Percentiles rank a stretch among this genome's conserved stretches.
Conservation (phyloP, 2,888 invertebrate species). For the Pachydiplax longipennis region DNA sequence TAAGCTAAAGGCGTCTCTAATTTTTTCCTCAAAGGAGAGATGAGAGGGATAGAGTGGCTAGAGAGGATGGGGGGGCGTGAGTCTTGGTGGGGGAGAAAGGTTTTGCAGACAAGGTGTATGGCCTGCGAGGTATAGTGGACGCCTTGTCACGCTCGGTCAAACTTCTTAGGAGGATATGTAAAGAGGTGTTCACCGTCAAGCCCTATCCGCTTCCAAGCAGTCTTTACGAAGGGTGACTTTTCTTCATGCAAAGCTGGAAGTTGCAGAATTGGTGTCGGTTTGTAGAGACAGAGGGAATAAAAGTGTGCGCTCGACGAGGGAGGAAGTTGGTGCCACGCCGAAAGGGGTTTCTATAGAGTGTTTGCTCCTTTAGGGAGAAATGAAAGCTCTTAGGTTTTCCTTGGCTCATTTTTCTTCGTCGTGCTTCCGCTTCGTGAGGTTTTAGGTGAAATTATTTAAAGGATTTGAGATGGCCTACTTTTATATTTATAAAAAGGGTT, state of each 20-base stretch:
- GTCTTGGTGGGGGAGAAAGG: background rate
- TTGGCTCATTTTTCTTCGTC: background rate
- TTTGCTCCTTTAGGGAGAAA: background rate
- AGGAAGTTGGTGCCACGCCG: background rate
- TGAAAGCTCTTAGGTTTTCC: no score
- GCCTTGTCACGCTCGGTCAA: conserved; percentile 25
- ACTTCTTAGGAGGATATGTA: background rate
- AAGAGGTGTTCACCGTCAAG: background rate
- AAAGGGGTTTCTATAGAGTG: background rate
- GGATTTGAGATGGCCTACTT: no score
- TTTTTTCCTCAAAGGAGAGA: background rate
- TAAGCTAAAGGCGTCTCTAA: background rate
- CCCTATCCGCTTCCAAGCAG: background rate
- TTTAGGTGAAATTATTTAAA: no score
- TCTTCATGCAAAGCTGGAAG: background rate
- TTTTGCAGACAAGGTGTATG: background rate
- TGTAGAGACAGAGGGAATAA: background rate
- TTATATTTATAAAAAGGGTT: no score
- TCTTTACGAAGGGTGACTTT: conserved; percentile 7
- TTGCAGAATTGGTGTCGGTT: conserved; percentile 14
- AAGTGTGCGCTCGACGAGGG: background rate
- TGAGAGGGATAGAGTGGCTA: background rate
- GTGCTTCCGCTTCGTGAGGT: no score
- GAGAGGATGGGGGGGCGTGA: background rate
- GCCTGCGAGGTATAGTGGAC: background rate